A percentile compares a stretch with the other conserved stretches of the same genome.
phyloP scores from a whole-genome alignment of 2,797 vertebrate species.

The Psittacula derbiana region DNA sequence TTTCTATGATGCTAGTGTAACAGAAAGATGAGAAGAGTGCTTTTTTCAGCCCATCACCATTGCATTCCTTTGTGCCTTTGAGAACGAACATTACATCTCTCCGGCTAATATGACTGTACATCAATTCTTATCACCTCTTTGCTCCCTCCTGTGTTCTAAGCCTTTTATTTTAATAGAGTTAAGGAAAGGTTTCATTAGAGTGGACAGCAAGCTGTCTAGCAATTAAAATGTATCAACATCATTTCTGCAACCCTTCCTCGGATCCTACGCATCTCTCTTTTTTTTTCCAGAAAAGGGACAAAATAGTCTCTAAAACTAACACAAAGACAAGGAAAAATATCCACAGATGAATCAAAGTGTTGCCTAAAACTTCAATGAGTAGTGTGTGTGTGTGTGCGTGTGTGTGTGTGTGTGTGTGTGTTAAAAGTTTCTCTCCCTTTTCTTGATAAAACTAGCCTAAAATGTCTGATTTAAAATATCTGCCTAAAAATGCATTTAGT shows the following conservation, averaged over 20 bases:
- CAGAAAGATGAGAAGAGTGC: not conserved
- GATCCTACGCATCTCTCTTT: not conserved
- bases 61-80: not conserved
- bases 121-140: not conserved
- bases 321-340: not conserved
- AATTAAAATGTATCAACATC: not conserved
- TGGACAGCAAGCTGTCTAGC: not conserved
- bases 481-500: not conserved
- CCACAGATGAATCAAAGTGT: not conserved
- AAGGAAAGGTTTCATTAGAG: not conserved
- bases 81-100: not conserved
- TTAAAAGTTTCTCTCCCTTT: not conserved
- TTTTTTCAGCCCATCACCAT: not conserved
- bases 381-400: not conserved
- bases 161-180: slow-evolving; percentile 29
- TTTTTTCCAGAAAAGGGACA: not conserved
- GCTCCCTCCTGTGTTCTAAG: slow-evolving; percentile 8
- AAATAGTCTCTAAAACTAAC: not conserved
- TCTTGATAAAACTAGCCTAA: not conserved
- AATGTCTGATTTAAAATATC: not conserved
- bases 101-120: not conserved
- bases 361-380: not conserved
- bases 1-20: not conserved
- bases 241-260: not conserved
- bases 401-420: not conserved